These are phyloP conservation scores for Neopipo cinnamomea DNA, from an alignment of 2,113 vertebrate species.

Conservation along the genomic window DNA sequence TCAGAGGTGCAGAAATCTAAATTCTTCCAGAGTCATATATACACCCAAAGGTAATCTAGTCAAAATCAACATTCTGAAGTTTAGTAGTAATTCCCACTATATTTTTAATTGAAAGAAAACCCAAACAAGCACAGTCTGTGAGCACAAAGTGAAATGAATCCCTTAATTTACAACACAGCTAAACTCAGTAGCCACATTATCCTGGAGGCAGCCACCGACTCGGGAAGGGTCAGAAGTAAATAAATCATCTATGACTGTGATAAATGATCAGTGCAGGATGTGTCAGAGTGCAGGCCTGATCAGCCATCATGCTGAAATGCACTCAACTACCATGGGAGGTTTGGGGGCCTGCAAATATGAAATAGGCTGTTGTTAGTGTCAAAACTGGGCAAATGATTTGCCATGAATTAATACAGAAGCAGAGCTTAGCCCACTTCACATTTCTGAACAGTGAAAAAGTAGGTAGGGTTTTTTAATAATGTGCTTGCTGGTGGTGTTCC, in stretches of 20 bases:
- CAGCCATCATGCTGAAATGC: constrained; percentile 22
- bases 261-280: constrained; percentile 37
- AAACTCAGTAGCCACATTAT: background rate
- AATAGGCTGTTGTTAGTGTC: constrained; percentile 49
- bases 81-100: background rate
- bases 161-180: constrained; percentile 20
- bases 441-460: background rate
- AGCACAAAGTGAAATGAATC: constrained; percentile 18
- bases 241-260: constrained; percentile 55
- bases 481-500: background rate
- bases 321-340: constrained; percentile 29
- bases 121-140: background rate
- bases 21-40: background rate
- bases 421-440: background rate
- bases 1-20: background rate
- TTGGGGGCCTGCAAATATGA: constrained; percentile 30
- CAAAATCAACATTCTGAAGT: background rate
- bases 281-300: constrained; percentile 33
- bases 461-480: background rate
- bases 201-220: constrained; percentile 1
- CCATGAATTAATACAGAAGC: constrained; percentile 25
- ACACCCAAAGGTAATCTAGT: background rate
- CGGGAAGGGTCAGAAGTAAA: constrained; percentile 54
- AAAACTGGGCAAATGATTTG: constrained; percentile 27
- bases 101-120: constrained; percentile 1